phyloP scores from a whole-genome alignment of 2,113 vertebrate species.

The Corythornis madagascariensis region DNA sequence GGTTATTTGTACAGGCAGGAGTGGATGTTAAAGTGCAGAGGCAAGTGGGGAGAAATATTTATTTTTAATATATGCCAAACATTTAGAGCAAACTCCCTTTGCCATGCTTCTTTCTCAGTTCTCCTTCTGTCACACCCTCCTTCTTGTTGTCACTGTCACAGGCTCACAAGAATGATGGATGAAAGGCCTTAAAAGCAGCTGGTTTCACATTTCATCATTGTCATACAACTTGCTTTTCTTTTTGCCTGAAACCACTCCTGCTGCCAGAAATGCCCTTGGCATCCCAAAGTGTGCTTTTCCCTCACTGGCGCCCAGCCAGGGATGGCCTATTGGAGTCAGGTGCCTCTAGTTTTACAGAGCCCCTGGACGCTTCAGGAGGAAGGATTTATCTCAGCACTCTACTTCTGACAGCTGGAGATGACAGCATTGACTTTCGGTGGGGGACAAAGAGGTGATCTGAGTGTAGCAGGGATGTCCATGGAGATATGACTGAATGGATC shows the following conservation, averaged over 20 bases:
- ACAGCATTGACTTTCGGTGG: fast-evolving
- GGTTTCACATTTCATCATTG: slow-evolving; percentile 58
- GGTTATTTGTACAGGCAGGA: not conserved
- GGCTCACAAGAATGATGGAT: slow-evolving; percentile 55
- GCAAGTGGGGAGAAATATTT: not conserved
- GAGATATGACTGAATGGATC: not conserved
- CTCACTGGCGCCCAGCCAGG: fast-evolving
- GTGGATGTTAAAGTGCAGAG: not conserved
- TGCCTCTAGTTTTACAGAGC: not conserved
- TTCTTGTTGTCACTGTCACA: slow-evolving; percentile 33
- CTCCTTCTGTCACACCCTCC: not conserved
- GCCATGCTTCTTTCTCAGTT: not conserved
- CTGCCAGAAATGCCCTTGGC: slow-evolving; percentile 49
- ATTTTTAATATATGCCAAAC: not conserved
- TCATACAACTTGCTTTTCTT: slow-evolving; percentile 16
- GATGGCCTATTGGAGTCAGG: not conserved
- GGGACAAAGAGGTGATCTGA: not conserved
- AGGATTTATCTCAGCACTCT: not conserved
- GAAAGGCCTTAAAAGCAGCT: slow-evolving; percentile 53
- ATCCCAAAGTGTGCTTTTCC: not conserved
- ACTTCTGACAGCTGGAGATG: not conserved
- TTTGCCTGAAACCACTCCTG: not conserved
- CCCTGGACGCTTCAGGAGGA: not conserved
- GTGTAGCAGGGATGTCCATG: fast-evolving
- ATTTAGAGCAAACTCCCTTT: not conserved